phyloP scores from a whole-genome alignment of 2,888 invertebrate species.

The Pseudeuparius sepicola region DNA sequence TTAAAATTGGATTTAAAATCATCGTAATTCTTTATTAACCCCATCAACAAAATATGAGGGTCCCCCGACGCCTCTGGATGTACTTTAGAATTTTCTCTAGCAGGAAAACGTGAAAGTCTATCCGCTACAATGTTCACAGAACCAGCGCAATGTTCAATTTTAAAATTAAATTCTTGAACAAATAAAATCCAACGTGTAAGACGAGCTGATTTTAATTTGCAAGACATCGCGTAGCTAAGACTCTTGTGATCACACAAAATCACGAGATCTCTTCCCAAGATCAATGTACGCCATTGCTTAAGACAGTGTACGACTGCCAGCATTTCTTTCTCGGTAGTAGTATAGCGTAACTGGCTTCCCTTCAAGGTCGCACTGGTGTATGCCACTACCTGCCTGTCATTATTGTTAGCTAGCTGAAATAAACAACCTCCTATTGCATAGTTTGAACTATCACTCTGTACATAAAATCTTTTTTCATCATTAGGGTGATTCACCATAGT shows the following conservation, averaged over 20 bases:
- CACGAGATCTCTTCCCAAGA: conserved; percentile 11
- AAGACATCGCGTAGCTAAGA: conserved; percentile 10
- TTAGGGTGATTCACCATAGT: conserved; percentile 15
- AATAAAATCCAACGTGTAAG: conserved; percentile 17
- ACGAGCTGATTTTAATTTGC: conserved; percentile 12
- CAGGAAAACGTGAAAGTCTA: conserved; percentile 16
- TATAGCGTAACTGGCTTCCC: conserved; percentile 9
- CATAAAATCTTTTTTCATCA: conserved; percentile 6
- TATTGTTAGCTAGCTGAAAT: conserved; percentile 7
- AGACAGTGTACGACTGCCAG: conserved; percentile 11
- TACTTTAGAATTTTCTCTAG: too few relatives aligned
- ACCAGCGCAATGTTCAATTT: conserved; percentile 15
- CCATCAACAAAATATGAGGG: too few relatives aligned
- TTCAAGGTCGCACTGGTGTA: conserved; percentile 15
- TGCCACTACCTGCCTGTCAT: conserved; percentile 14
- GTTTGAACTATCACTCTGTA: too few relatives aligned
- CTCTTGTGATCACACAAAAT: conserved; percentile 18
- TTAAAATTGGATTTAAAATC: too few relatives aligned
- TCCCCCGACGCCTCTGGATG: too few relatives aligned
- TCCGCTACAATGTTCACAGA: conserved; percentile 16
- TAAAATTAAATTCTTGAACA: conserved; percentile 17
- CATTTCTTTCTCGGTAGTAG: conserved; percentile 15
- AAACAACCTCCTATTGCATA: conserved; percentile 10
- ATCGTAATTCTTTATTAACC: too few relatives aligned
- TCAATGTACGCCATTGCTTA: conserved; percentile 14